Base-by-base conservation (phyloP, 1,140 invertebrate genomes). In the Euura lappo region DNA sequence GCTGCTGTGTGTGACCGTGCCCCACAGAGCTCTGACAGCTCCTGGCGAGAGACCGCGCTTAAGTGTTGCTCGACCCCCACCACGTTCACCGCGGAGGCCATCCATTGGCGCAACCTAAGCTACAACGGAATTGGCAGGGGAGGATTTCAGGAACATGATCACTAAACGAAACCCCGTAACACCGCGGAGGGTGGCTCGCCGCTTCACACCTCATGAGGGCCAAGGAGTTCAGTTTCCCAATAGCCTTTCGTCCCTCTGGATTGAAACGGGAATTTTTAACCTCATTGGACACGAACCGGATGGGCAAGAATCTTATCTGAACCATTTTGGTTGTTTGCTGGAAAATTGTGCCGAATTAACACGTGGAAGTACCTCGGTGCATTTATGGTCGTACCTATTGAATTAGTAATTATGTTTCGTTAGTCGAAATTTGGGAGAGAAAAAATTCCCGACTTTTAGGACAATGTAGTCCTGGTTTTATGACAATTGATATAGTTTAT, bases 1-100 rank as follows among this genome's bases (percentile, higher is more conserved):
- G 78, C 83, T 84, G 79, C 80, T 86, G 81, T 79, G 86, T 86
- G 84, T 87, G 84, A 86, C 83, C 85, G 87, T 86, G 86, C 83
- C 87, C 86, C 86, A 87, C 83, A 87, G 87, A 87, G 87, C 86
- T 88, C 87, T 88, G 87, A 87, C 87, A 88, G 86, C 85, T 87
- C 80, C 80, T 84, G 82, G 86, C 86, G 86, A 87, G 86, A 86
- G 85, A 85, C 85, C 86, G 86, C 87, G 85, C 86, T 88, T 88
- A 88, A 87, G 86, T 86, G 85, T 85, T 78, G 79, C 76, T 78
- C 81, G 81, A 76, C 82, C 84, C 84, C 85, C 85, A 86, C 86
- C 80, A 80, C 74, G 71, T 6, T 74, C 73, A 75, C 69, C 71
- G 76, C 76, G 79, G 8, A 47, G 28, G 28, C 69, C n/a, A 13